phyloP scores from a whole-genome alignment of 2,113 vertebrate genomes.

The Chrysemys picta region DNA sequence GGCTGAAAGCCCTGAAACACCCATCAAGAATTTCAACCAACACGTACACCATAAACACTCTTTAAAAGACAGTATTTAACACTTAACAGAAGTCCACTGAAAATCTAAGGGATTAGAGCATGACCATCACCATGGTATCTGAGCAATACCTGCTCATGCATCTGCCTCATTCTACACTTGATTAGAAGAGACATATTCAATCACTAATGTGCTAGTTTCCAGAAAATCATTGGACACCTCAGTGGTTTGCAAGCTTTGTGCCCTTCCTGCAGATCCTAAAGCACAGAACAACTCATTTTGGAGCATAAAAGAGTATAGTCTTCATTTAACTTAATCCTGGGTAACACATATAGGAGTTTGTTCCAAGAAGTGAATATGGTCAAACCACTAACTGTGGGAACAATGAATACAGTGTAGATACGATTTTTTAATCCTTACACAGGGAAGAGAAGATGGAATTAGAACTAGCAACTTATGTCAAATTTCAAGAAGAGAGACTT shows the following conservation, averaged over 20 bases:
- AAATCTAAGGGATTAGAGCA: not conserved
- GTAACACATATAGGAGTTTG: not conserved
- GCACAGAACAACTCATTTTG: fast-evolving
- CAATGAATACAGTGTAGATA: not conserved
- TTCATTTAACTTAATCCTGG: not conserved
- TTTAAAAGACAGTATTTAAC: not conserved
- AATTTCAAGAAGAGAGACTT: not conserved
- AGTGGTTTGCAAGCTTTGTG: not conserved
- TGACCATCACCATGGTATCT: not conserved
- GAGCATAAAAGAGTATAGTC: not conserved
- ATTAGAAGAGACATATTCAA: not conserved
- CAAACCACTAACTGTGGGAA: not conserved
- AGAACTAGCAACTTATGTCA: not conserved
- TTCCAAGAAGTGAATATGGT: not conserved
- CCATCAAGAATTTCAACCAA: not conserved
- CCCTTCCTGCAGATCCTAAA: not conserved
- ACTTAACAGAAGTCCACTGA: not conserved
- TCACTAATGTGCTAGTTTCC: not conserved
- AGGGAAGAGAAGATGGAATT: not conserved
- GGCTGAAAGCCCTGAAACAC: not conserved
- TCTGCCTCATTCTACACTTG: not conserved
- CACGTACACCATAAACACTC: fast-evolving
- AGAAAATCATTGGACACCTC: not conserved
- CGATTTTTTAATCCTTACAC: not conserved
- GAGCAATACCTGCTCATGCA: not conserved